phyloP scores from a whole-genome alignment of 2,113 vertebrate species.

The Orientallactaga bullata region DNA sequence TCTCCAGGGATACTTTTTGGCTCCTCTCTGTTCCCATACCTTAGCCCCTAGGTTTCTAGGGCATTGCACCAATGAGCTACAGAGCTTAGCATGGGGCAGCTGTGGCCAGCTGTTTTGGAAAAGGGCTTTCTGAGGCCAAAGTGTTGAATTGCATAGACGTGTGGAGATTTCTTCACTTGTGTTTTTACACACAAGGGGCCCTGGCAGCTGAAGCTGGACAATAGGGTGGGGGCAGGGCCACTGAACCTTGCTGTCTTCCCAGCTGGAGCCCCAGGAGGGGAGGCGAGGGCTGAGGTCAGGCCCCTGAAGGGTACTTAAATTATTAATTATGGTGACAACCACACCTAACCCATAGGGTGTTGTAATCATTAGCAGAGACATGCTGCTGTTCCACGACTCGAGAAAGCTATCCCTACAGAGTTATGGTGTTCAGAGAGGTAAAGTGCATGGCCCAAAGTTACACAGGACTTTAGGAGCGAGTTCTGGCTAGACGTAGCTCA shows the following conservation, averaged over 20 bases:
- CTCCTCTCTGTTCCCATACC: rapidly evolving
- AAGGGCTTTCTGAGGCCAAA: neutral
- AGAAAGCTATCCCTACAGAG: too few relatives aligned
- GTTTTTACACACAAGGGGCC: neutral
- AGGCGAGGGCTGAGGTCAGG: too few relatives aligned
- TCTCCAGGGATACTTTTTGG: neutral
- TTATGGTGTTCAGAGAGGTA: neutral
- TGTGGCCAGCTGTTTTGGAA: slow-evolving; percentile 70
- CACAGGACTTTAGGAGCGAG: neutral
- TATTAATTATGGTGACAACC: rapidly evolving
- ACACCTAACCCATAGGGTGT: too few relatives aligned
- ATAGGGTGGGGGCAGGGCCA: rapidly evolving
- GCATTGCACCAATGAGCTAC: neutral
- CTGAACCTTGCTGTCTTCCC: neutral
- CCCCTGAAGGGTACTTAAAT: neutral
- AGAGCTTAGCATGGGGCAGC: slow-evolving; percentile 44
- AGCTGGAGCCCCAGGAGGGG: neutral
- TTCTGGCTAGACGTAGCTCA: neutral
- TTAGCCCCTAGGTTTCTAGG: neutral
- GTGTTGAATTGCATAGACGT: neutral
- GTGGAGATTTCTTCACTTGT: neutral
- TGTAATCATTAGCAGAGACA: rapidly evolving
- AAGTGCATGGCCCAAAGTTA: neutral
- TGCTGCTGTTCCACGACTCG: rapidly evolving
- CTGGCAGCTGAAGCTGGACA: slow-evolving; percentile 25